These are phyloP conservation scores for Brachypalpus laphriformis DNA, from an alignment of 2,888 invertebrate species.

Conservation along the genomic window DNA sequence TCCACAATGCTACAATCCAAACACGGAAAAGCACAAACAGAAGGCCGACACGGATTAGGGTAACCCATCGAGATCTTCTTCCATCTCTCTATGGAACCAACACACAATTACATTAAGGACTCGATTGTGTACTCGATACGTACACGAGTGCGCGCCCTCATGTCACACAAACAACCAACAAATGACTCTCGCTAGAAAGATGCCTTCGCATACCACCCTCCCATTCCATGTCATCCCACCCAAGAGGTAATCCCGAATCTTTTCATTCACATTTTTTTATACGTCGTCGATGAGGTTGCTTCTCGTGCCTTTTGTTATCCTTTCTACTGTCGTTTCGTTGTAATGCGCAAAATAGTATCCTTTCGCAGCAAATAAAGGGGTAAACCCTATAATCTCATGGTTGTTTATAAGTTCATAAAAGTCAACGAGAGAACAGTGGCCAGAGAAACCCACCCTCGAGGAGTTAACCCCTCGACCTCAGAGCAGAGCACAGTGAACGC, in stretches of 20 bases:
- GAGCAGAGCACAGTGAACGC: conserved; percentile 64
- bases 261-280: conserved; percentile 64
- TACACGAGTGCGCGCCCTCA: conserved; percentile 67
- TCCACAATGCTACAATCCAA: conserved; percentile 51
- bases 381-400: conserved; percentile 74
- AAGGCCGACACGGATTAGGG: conserved; percentile 63
- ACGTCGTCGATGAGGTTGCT: conserved; percentile 38
- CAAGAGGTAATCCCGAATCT: conserved; percentile 70
- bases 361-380: conserved; percentile 74
- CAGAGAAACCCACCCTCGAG: conserved; percentile 49
- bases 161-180: conserved; percentile 71
- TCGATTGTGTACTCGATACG: conserved; percentile 68
- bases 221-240: conserved; percentile 50
- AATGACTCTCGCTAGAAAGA: conserved; percentile 66
- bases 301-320: conserved; percentile 67
- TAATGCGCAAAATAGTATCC: conserved; percentile 74
- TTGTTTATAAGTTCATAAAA: conserved; percentile 83
- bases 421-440: conserved; percentile 79
- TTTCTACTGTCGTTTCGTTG: conserved; percentile 57
- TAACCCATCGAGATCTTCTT: conserved; percentile 43
- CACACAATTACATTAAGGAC: conserved; percentile 73
- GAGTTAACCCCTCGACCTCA: conserved; percentile 33
- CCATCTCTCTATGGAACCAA: conserved; percentile 22
- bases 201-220: no score
- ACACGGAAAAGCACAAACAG: conserved; percentile 40